Evolutionary conservation across 2,888 invertebrate species (phyloP), one percentile per base, ranked within the genome.

Genomic region (Habroteleia sp.): DNA sequence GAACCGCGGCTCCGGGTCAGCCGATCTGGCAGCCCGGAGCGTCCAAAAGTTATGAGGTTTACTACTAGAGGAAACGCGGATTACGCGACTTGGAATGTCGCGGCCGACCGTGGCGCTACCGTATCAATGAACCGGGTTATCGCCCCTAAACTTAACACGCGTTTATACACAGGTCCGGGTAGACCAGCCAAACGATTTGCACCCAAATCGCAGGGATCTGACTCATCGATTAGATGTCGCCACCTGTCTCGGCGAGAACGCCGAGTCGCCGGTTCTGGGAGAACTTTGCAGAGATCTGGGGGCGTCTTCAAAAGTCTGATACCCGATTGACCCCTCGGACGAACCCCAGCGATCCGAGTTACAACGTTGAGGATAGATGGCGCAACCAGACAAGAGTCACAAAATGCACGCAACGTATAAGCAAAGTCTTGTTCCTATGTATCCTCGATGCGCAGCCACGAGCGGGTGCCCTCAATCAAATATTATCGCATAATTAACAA

Each of bases 1-100:
- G 94, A 94, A 92, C 91, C 89, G 90, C 91, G 90, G 92, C 91
- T 82, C 90, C 89, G 88, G 88, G 88, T 86, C 87, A 84, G 86
- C 87, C 87, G 29, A 78, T 85, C 60, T 88, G 88, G 88, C 88
- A 85, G 73, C 88, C 88, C 88, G 88, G 88, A 88, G 87, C 88
- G 44, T 77, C 84, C 42, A 82, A 83, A 79, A 80, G 80, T 58
- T 86, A 87, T 80, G 88, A 88, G 82, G 81, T 87, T 74, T 88
- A 85, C 76, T 88, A 88, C 86, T 88, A 87, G 27, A 68, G 39
- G n/a, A n/a, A n/a, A n/a, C n/a, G n/a, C n/a, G n/a, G n/a, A n/a
- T n/a, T n/a, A n/a, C n/a, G n/a, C n/a, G n/a, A n/a, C n/a, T n/a
- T n/a, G n/a, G n/a, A n/a, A n/a, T n/a, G n/a, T n/a, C n/a, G n/a